phyloP scores from a whole-genome alignment of 2,113 vertebrate genomes.

The Scomber scombrus region DNA sequence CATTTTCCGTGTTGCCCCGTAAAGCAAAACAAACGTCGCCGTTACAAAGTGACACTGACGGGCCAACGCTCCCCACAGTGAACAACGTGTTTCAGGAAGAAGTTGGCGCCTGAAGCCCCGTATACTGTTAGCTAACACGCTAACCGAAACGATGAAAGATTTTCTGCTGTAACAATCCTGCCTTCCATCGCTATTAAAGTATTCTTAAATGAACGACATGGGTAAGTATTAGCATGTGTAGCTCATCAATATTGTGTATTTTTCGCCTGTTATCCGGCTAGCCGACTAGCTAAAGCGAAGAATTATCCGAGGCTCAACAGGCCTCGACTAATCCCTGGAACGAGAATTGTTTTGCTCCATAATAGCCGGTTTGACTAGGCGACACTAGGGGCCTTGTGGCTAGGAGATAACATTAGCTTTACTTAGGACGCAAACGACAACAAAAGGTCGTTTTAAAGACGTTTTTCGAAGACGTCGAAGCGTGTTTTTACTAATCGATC shows the following conservation, averaged over 20 bases:
- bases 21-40: constrained; percentile 46
- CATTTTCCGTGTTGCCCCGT: constrained; percentile 11
- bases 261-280: background rate
- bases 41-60: background rate
- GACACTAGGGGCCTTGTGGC: background rate
- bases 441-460: background rate
- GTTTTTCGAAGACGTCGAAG: too few relatives aligned
- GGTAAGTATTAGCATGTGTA: constrained; percentile 63
- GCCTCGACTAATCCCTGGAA: constrained; percentile 83
- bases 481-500: too few relatives aligned
- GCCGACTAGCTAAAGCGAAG: constrained; percentile 19
- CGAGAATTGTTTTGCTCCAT: constrained; percentile 50
- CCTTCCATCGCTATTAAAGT: background rate
- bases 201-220: constrained; percentile 71
- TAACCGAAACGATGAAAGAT: constrained; percentile 57
- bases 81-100: constrained; percentile 80
- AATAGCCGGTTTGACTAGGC: constrained; percentile 24
- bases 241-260: background rate
- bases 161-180: background rate
- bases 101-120: constrained; percentile 79
- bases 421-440: background rate
- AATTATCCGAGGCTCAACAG: constrained; percentile 44
- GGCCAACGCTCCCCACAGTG: constrained; percentile 32
- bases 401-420: background rate
- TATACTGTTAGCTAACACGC: constrained; percentile 55